Evolutionary conservation across 2,113 vertebrate species (phyloP).

Genomic region (Melanerpes formicivorus): DNA sequence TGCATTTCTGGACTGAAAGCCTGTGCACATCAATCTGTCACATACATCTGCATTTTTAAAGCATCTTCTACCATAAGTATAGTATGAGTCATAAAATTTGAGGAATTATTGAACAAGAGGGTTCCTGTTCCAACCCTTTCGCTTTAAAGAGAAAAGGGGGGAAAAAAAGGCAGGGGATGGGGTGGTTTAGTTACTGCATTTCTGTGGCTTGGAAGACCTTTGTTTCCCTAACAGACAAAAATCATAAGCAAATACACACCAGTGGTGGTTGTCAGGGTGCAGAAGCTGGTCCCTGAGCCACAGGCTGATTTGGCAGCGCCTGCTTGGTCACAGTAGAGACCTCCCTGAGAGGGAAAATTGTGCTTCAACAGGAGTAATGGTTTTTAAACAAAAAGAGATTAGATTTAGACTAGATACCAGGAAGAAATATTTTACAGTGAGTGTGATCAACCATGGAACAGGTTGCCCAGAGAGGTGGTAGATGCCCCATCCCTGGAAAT

Average conservation of each 20-base stretch:
- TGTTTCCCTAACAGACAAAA: neutral
- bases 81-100: neutral
- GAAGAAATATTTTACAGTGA: too few species aligned
- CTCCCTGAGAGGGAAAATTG: neutral
- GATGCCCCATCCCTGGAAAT: too few species aligned
- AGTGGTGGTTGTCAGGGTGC: fast-evolving
- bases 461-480: too few species aligned
- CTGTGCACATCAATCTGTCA: constrained; percentile 16
- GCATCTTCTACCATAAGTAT: neutral
- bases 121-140: neutral
- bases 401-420: too few species aligned
- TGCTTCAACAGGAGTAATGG: too few species aligned
- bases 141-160: neutral
- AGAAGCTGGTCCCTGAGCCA: fast-evolving
- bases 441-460: too few species aligned
- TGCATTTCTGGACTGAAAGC: neutral
- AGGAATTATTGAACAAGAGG: neutral
- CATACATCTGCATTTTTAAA: constrained; percentile 43
- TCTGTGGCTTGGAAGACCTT: neutral
- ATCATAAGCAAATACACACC: neutral
- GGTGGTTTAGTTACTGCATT: neutral
- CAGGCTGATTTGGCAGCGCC: neutral
- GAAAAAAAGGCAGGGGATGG: too few species aligned
- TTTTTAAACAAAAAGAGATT: too few species aligned
- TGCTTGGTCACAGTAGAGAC: neutral